Evolutionary conservation across 1,140 invertebrate genomes (phyloP).

Genomic region (Paralvinella palmiformis): DNA sequence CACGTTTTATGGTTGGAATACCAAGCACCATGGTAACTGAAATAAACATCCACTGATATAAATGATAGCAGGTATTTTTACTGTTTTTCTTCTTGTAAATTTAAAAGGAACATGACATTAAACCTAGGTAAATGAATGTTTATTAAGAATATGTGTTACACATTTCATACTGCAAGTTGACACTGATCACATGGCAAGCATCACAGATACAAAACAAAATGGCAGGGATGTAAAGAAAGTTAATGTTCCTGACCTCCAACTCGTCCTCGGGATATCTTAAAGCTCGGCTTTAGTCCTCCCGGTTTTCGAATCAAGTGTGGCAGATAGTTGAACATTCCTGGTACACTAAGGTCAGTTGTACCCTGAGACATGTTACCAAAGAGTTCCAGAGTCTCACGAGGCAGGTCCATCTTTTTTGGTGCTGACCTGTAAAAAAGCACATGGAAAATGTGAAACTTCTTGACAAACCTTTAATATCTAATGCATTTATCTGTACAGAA

Average conservation of each 20-base stretch:
- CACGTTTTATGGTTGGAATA: conserved; percentile 80
- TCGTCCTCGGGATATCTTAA: conserved; percentile 67
- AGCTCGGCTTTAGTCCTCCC: conserved; percentile 70
- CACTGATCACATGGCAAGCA: background rate
- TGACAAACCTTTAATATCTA: too few species aligned
- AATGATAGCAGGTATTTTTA: background rate
- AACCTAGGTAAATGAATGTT: too few species aligned
- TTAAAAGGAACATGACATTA: too few species aligned
- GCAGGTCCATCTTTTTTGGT: too few species aligned
- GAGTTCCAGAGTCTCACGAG: conserved; percentile 29
- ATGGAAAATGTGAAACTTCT: too few species aligned
- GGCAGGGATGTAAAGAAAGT: background rate
- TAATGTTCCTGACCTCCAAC: conserved; percentile 55
- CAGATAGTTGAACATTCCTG: conserved; percentile 77
- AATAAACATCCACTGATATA: conserved; percentile 15
- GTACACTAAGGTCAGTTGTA: conserved; percentile 56
- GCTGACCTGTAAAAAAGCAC: too few species aligned
- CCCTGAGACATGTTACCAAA: conserved; percentile 30
- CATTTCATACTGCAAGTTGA: background rate
- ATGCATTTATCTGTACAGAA: too few species aligned
- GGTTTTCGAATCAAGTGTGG: conserved; percentile 78
- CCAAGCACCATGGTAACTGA: conserved; percentile 71
- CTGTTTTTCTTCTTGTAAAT: background rate
- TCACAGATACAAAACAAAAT: background rate
- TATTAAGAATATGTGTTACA: background rate